These are phyloP conservation scores for Frieseomelitta varia DNA, from an alignment of 1,140 invertebrate species.

Conservation along the genomic window DNA sequence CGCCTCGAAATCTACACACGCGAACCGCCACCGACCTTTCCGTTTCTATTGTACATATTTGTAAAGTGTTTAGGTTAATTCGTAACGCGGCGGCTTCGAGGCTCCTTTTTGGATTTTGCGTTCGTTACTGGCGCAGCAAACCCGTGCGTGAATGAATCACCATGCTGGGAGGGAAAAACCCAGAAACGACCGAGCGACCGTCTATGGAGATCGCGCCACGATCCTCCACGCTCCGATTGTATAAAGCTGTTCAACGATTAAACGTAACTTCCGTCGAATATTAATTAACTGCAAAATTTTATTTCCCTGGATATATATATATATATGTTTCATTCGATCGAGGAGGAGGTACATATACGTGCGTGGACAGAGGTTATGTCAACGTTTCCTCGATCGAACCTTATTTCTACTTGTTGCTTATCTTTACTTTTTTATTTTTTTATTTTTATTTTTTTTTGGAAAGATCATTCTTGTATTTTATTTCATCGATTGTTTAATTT, in stretches of 20 bases:
- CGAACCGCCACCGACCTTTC: conserved; percentile 54
- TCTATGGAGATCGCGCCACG: background rate
- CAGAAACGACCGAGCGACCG: background rate
- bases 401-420: no score
- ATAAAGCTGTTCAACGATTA: conserved; percentile 71
- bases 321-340: background rate
- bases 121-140: background rate
- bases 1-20: conserved; percentile 9
- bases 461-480: no score
- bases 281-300: no score
- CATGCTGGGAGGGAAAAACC: conserved; percentile 8
- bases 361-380: no score
- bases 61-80: conserved; percentile 77
- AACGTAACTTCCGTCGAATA: conserved; percentile 68
- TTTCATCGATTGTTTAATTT: no score
- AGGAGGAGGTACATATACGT: no score
- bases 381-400: no score
- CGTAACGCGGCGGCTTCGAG: conserved; percentile 7
- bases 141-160: background rate
- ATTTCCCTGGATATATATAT: no score
- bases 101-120: background rate
- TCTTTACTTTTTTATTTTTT: no score
- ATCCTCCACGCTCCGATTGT: conserved; percentile 35
- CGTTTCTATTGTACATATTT: conserved; percentile 80
- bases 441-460: no score